Conservation (phyloP, 2,797 vertebrate species). For the Heterohyrax brucei region DNA sequence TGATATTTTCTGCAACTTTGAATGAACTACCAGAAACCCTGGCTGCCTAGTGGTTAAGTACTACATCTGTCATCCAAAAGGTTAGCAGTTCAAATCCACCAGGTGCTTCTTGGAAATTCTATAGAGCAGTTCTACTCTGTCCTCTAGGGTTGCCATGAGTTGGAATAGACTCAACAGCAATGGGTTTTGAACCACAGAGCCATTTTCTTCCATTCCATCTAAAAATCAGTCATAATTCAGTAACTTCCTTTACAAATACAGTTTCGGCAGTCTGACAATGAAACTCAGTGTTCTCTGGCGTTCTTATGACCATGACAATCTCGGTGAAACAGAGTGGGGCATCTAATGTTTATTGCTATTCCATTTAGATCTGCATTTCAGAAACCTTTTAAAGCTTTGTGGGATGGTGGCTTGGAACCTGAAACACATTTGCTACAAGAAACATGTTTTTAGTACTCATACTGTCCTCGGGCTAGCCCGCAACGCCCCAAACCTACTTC, state of each 20-base stretch:
- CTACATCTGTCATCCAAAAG: too few relatives aligned
- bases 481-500: neutral
- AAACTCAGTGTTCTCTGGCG: neutral
- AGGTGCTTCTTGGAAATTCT: too few relatives aligned
- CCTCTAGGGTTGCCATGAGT: too few relatives aligned
- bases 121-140: too few relatives aligned
- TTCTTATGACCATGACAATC: neutral
- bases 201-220: neutral
- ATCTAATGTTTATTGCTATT: neutral
- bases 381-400: neutral
- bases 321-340: neutral
- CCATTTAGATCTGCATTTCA: neutral
- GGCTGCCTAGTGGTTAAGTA: too few relatives aligned
- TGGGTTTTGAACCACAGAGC: neutral
- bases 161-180: too few relatives aligned
- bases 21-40: too few relatives aligned
- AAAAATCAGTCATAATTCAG: neutral
- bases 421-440: neutral
- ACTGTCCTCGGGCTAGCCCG: neutral
- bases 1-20: neutral
- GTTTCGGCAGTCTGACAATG: neutral
- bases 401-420: neutral
- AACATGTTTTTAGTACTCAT: neutral
- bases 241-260: neutral
- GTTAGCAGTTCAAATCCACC: too few relatives aligned